These are phyloP conservation scores for Clarias pachynema DNA, from an alignment of 2,797 vertebrate species.

Conservation along the genomic window DNA sequence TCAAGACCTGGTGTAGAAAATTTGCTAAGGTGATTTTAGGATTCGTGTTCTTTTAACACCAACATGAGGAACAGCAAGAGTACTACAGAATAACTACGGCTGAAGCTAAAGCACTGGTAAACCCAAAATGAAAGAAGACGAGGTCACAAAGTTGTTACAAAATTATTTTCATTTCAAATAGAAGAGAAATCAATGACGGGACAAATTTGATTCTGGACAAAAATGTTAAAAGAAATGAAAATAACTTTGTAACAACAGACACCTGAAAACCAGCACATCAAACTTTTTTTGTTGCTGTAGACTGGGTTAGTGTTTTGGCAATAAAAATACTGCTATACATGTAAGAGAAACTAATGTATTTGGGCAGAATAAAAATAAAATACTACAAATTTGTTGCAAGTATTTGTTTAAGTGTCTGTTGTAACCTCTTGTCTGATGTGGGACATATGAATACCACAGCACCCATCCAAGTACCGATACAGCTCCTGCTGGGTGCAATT, in stretches of 20 bases:
- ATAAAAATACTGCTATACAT: background rate
- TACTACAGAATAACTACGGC: background rate
- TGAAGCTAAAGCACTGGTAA: background rate
- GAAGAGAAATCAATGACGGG: background rate
- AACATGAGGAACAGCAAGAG: background rate
- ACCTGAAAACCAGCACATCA: background rate
- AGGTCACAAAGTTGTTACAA: background rate
- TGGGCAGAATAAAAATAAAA: background rate
- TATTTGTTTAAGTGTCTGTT: background rate
- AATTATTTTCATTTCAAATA: background rate
- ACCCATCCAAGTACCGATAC: background rate
- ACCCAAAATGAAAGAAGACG: background rate
- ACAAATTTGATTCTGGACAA: background rate
- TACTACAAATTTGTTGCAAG: background rate
- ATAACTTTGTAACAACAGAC: background rate
- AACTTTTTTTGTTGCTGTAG: background rate
- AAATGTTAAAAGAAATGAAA: background rate
- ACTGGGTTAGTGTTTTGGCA: background rate
- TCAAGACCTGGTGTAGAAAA: background rate
- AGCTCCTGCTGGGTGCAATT: too few species aligned
- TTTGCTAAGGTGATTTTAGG: background rate
- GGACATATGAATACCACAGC: background rate
- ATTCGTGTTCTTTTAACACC: background rate
- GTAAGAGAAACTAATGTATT: background rate
- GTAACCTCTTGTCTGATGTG: background rate